Evolutionary conservation across 2,113 vertebrate genomes (phyloP), one percentile per base, ranked within the genome.

Genomic region (Cyanoderma ruficeps): DNA sequence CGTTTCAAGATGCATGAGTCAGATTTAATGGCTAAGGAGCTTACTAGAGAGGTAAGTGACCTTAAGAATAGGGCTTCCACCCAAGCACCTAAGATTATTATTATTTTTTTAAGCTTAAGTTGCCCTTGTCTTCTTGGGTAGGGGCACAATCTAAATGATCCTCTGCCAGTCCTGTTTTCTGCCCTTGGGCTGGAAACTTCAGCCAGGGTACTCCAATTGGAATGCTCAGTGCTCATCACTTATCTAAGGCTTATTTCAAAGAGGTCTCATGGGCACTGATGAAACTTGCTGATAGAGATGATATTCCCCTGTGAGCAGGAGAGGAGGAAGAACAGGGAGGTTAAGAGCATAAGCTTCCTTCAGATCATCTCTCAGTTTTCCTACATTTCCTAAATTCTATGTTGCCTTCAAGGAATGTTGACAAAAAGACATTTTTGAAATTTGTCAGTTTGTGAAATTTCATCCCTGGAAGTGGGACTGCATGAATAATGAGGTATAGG

Each of bases 201-300:
- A 92, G 65, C 53, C 80, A 90, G 83, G 56, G 37, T 37, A 74
- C 53, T 89, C 60, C 39, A 33, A 53, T 80, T 53, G 28, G 49
- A 96, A 83, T 46, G 53, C 69, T 78, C 74, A 71, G 65, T 49
- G 47, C 60, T 83, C 89, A 57, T 44, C 76, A 63, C 68, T 87
- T 90, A 93, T 88, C 83, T 93, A 77, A 86, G 57, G 80, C 69
- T 82, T 89, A 87, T 92, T 93, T 93, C 86, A 75, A 93, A 90
- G 82, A 90, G 88, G 44, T 90, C 79, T 91, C 76, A 78, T 4
- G 85, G 57, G 56, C 16, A 5, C 8, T 65, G 49, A 78, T 89
- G 65, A 75, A 64, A 83, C 52, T 37, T 78, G 30, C 65, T 94
- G 86, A 75, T 17, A 74, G 71, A 71, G 10, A 35, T 63, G n/a